phyloP scores from a whole-genome alignment of 2,888 invertebrate genomes.

The Orchestes rusci region DNA sequence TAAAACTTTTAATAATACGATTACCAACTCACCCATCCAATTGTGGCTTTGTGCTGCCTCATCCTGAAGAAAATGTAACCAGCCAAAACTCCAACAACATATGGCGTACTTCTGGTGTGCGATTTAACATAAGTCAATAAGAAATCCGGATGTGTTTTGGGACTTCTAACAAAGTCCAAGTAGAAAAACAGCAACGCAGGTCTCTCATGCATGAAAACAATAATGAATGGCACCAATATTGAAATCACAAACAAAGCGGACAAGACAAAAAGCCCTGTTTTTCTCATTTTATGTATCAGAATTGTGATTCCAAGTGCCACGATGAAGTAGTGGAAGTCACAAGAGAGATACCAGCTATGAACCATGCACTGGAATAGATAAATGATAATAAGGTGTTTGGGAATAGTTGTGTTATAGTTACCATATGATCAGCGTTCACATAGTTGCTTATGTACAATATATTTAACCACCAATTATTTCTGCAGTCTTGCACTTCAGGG shows the following conservation, averaged over 20 bases:
- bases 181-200: constrained; percentile 51
- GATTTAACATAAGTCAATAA: constrained; percentile 51
- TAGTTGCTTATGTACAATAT: constrained; percentile 56
- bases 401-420: no score
- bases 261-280: constrained; percentile 41
- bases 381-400: no score
- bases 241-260: constrained; percentile 40
- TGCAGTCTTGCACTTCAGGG: constrained; percentile 48
- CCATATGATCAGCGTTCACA: constrained; percentile 50
- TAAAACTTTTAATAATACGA: no score
- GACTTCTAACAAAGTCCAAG: constrained; percentile 46
- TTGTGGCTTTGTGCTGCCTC: constrained; percentile 32
- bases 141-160: constrained; percentile 48
- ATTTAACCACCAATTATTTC: constrained; percentile 56
- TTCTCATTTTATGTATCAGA: constrained; percentile 43
- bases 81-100: constrained; percentile 50
- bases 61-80: constrained; percentile 45
- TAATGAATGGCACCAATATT: constrained; percentile 46
- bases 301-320: constrained; percentile 46
- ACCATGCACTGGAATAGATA: constrained; percentile 53
- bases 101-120: constrained; percentile 52
- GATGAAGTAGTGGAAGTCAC: constrained; percentile 61
- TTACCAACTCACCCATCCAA: constrained; percentile 38
- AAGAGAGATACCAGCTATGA: constrained; percentile 61
- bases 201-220: constrained; percentile 46